A percentile compares a stretch with the other conserved stretches of the same genome.
These are phyloP conservation scores for Hyperoplus lanceolatus DNA, from an alignment of 2,797 vertebrate genomes.

Conservation along the genomic window DNA sequence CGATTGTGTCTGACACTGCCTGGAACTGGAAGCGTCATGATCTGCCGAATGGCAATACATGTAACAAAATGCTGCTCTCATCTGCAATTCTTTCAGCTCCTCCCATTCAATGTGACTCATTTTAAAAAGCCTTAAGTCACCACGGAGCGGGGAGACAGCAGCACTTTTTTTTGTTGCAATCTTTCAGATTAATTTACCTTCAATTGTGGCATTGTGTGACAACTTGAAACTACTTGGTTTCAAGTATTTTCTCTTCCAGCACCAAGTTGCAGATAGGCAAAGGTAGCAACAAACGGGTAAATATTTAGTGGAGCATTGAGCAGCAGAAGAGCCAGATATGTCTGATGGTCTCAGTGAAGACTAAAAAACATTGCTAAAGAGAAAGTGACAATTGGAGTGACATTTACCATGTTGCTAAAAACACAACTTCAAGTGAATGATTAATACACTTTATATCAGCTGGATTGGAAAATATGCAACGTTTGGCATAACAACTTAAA, in stretches of 20 bases:
- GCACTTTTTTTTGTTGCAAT: background rate
- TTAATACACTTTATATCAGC: background rate
- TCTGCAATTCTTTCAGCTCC: conserved; percentile 15
- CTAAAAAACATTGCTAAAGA: background rate
- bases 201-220: background rate
- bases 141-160: background rate
- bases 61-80: conserved; percentile 32
- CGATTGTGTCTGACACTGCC: background rate
- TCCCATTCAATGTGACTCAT: background rate
- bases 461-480: background rate
- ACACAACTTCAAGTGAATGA: background rate
- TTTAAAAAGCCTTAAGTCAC: conserved; percentile 20
- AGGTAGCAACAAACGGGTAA: background rate
- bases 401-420: background rate
- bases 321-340: background rate
- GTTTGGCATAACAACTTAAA: background rate
- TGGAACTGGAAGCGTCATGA: conserved; percentile 11
- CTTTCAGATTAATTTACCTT: background rate
- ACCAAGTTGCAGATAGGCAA: background rate
- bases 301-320: background rate
- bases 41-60: conserved; percentile 38
- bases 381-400: background rate
- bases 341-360: background rate
- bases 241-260: background rate
- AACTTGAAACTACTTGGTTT: background rate